Conservation (phyloP, 1,140 invertebrate species). For the Sminthurinus signatus region DNA sequence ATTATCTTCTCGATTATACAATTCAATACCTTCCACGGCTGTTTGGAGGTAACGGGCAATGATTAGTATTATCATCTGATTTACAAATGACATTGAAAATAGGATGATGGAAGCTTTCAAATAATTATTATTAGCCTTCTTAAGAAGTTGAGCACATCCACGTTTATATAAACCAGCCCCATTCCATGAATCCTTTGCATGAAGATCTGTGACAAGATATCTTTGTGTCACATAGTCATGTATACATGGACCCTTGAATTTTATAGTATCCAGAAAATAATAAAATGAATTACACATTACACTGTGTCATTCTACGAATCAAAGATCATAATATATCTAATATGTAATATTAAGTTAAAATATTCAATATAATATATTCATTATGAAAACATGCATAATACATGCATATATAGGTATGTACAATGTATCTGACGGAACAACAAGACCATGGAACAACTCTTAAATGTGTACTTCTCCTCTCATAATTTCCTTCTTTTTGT, state of each 20-base stretch:
- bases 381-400: not conserved
- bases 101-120: too few relatives aligned
- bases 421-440: not conserved
- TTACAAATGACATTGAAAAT: too few relatives aligned
- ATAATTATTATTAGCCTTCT: not conserved
- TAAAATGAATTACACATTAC: too few relatives aligned
- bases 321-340: too few relatives aligned
- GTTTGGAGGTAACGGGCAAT: not conserved
- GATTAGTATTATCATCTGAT: not conserved
- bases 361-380: not conserved
- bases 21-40: not conserved
- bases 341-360: too few relatives aligned
- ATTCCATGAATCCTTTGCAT: not conserved
- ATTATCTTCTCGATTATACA: not conserved
- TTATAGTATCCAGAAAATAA: too few relatives aligned
- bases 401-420: not conserved
- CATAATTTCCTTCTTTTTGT: not conserved
- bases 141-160: not conserved
- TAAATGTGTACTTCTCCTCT: not conserved
- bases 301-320: too few relatives aligned
- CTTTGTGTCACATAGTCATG: not conserved
- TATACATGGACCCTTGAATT: constrained; percentile 7
- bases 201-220: not conserved
- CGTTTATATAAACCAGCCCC: not conserved
- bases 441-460: constrained; percentile 1